Percentiles rank a stretch among this genome's conserved stretches.
phyloP scores from a whole-genome alignment of 2,113 vertebrate species.

The Edolisoma coerulescens region DNA sequence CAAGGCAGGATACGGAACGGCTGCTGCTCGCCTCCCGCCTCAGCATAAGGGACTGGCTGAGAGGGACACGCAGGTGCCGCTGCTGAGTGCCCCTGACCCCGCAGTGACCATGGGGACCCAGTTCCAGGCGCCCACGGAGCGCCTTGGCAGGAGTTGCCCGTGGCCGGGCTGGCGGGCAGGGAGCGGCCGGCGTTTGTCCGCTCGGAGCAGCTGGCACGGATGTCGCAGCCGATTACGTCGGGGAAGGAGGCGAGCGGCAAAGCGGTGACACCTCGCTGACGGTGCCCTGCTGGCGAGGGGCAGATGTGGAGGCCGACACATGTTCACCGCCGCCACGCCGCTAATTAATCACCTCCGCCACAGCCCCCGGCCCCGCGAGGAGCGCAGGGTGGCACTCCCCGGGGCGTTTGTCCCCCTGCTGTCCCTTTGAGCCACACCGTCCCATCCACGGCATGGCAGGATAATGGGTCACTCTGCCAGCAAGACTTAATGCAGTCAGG shows the following conservation, averaged over 20 bases:
- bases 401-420: accelerated
- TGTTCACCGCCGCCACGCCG: neutral
- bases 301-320: conserved; percentile 67
- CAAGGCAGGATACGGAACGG: accelerated
- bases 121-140: accelerated
- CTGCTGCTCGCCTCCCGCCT: neutral
- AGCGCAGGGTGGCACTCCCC: neutral
- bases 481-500: accelerated
- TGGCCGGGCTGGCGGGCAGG: neutral
- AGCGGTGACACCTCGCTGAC: conserved; percentile 41
- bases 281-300: conserved; percentile 61
- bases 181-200: neutral
- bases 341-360: conserved; percentile 72
- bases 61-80: neutral
- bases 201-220: conserved; percentile 64
- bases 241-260: conserved; percentile 49
- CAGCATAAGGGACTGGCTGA: accelerated
- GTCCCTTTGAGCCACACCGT: accelerated
- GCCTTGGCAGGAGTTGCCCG: accelerated
- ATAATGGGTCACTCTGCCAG: accelerated
- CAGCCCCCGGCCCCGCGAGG: neutral
- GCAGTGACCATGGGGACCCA: accelerated
- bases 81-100: neutral
- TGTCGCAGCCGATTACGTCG: conserved; percentile 70
- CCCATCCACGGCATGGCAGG: accelerated